Evolutionary conservation across 23 tunicate genomes (phyloP), one percentile per base, ranked within the genome.

Genomic region (Pegea sp.): DNA sequence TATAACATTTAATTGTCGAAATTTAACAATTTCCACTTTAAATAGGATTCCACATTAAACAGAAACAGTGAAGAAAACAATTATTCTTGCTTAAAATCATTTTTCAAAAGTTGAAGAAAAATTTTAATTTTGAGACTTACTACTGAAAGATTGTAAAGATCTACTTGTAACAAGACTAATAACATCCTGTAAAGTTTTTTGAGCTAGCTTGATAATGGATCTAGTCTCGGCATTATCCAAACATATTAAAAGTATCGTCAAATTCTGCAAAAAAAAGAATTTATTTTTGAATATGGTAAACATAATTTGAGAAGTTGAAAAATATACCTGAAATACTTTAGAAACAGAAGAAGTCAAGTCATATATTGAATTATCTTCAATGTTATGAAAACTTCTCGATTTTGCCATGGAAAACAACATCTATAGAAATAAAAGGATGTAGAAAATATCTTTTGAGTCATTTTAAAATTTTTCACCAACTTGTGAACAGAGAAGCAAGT

Each of bases 211-310:
- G 31, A 56, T 55, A 38, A 77, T 54, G 20, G 33, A 60, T 29
- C 76, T 48, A 28, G 65, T 68, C 42, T 77, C 90, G 0, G 90
- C 90, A 52, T 77, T 74, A 30, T 77, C 90, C 16, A 77, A 22
- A 38, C 78, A 63, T 20, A 77, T 38, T 44, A 69, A 43, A 29
- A 69, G 33, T 24, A 69, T 52, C 21, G 57, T 63, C n/a, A 69
- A 58, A 26, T 22, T 23, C 75, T 69, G 24, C 20, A 31, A 20
- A 29, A 23, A 31, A 2, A 3, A 57, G 20, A 57, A 57, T 2
- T 20, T 53, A 2, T 53, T 3, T 38, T 8, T 16, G 16, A 38
- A 38, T 16, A 38, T 16, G 16, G 13, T 38, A 8, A 11, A 38
- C 11, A 38, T 38, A 38, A 11, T 38, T 16, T 38, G 11, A 38